Evolutionary conservation across 2,888 invertebrate species (phyloP).

Genomic region (Margaritifera margaritifera): DNA sequence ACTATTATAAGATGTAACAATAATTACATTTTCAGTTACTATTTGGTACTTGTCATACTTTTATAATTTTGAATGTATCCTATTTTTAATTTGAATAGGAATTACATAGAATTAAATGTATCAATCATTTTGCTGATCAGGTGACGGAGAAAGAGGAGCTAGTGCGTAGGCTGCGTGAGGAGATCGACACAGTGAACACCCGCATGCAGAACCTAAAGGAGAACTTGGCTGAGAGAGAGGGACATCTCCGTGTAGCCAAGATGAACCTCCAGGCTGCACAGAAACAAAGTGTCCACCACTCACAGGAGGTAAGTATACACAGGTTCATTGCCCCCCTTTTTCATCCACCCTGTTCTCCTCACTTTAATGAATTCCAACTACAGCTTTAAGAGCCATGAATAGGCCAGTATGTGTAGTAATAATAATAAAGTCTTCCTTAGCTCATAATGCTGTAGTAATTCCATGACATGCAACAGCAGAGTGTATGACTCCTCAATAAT

Average conservation of each 20-base stretch:
- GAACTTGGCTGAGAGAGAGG: constrained; percentile 67
- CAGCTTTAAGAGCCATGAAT: too few relatives aligned
- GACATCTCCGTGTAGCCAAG: constrained; percentile 65
- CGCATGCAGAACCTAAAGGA: constrained; percentile 63
- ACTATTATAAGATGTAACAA: too few relatives aligned
- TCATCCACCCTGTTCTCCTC: neutral
- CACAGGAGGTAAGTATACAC: constrained; percentile 59
- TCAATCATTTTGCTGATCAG: constrained; percentile 25
- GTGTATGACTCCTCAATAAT: too few relatives aligned
- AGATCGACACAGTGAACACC: constrained; percentile 60
- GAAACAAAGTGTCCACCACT: constrained; percentile 66
- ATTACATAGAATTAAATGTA: neutral
- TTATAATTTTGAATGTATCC: neutral
- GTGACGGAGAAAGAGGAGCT: constrained; percentile 58
- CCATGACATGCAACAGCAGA: too few relatives aligned
- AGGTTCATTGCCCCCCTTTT: neutral
- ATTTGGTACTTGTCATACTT: too few relatives aligned
- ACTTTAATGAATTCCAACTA: too few relatives aligned
- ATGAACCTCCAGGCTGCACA: constrained; percentile 68
- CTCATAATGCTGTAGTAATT: too few relatives aligned
- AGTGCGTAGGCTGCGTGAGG: constrained; percentile 51
- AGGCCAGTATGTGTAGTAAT: too few relatives aligned
- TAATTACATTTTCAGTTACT: too few relatives aligned
- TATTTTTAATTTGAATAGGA: too few relatives aligned
- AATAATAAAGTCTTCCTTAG: too few relatives aligned